Evolutionary conservation across 2,113 vertebrate species (phyloP).

Genomic region (Podiceps cristatus): DNA sequence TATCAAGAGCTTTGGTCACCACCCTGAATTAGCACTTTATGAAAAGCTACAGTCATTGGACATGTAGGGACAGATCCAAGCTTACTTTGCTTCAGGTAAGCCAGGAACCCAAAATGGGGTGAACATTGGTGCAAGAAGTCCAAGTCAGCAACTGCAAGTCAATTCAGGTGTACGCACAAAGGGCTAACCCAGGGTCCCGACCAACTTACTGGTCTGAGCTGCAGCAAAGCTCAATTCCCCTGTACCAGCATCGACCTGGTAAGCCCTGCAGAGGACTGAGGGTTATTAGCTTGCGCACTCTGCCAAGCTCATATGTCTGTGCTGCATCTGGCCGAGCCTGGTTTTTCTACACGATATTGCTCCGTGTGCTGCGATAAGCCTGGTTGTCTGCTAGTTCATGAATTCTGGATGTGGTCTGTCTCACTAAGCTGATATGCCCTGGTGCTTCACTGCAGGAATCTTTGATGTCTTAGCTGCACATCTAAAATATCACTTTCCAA

Average conservation of each 20-base stretch:
- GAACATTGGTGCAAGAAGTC: neutral
- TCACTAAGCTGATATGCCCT: neutral
- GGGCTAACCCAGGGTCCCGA: neutral
- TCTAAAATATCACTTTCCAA: constrained; percentile 15
- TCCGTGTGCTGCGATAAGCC: neutral
- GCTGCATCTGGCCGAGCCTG: neutral
- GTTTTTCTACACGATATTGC: neutral
- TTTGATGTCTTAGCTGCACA: neutral
- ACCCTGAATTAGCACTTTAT: neutral
- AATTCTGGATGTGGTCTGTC: neutral
- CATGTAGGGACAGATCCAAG: neutral
- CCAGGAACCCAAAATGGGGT: neutral
- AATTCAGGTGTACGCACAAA: neutral
- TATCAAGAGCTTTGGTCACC: neutral
- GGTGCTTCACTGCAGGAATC: constrained; percentile 5
- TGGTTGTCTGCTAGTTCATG: neutral
- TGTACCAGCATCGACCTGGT: neutral
- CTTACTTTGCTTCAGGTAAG: neutral
- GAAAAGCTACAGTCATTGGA: neutral
- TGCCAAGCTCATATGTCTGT: neutral
- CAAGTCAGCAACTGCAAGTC: neutral
- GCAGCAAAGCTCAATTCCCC: neutral
- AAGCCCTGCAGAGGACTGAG: neutral
- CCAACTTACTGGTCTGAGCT: neutral
- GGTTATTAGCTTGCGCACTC: neutral